Evolutionary conservation across 2,797 vertebrate species (phyloP), one percentile per base, ranked within the genome.

Genomic region (Threskiornis aethiopicus): DNA sequence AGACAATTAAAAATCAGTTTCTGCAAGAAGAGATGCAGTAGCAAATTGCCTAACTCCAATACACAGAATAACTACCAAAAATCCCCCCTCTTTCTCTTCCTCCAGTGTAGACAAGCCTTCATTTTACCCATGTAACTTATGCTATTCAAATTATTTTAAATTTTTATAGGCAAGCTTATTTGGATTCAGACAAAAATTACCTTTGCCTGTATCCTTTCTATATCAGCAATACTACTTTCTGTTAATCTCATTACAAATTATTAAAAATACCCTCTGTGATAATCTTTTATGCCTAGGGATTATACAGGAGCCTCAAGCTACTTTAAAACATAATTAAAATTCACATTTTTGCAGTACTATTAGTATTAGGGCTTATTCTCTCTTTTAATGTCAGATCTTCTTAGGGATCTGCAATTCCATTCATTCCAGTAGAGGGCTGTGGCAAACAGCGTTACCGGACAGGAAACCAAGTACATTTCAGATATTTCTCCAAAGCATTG

Each of bases 351-450:
- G 16, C 26, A 66, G 18, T 33, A 39, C 11, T 37, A 8, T 37
- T 83, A 77, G 25, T 52, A 42, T 73, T 44, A 55, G 16, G 35
- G 11, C 12, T 87, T 83, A 75, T 71, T 81, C 54, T 71, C 46
- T 91, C 29, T 58, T 35, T 37, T 31, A 61, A 54, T 31, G 13
- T 72, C 49, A 13, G 25, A 64, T 46, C 28, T 47, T 83, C 49
- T 61, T 35, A 81, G 57, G 47, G 31, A 83, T 51, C 55, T 94
- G 93, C 81, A 95, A 78, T 91, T 91, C 64, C 83, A 76, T 58
- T 85, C 42, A 52, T 55, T 93, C 96, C 96, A 95, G 93, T 65
- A 97, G 95, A 87, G 95, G 94, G 94, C 96, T 94, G 76, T 82
- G 94, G 58, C 89, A 91, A 96, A 84, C 90, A 96, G 81, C 4